Evolutionary conservation across 2,113 vertebrate species (phyloP).

Genomic region (Todiramphus saurophagus): DNA sequence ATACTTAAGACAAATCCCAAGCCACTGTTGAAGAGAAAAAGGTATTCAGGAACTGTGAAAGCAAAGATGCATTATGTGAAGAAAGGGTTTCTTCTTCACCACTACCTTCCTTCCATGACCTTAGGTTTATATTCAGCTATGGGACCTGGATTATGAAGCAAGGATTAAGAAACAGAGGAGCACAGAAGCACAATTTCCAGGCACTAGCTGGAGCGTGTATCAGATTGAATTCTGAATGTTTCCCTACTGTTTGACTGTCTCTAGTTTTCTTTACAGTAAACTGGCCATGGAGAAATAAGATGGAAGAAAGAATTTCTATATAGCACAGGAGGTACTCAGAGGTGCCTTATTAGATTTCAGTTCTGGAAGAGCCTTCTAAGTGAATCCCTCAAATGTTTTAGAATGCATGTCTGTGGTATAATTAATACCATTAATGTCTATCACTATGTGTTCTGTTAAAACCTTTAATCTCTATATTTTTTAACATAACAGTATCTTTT

Average conservation of each 20-base stretch:
- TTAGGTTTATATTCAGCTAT: neutral
- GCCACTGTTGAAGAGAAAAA: conserved; percentile 54
- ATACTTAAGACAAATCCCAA: conserved; percentile 79
- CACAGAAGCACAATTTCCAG: neutral
- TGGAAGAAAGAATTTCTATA: neutral
- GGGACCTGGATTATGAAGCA: neutral
- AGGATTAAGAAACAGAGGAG: neutral
- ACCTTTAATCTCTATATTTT: neutral
- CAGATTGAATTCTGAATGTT: neutral
- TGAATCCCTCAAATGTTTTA: neutral
- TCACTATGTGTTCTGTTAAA: neutral
- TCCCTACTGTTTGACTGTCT: neutral
- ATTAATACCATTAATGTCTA: neutral
- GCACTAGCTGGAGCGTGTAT: neutral
- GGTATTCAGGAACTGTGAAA: neutral
- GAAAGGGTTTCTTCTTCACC: neutral
- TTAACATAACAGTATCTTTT: neutral
- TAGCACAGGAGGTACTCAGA: neutral
- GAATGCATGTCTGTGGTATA: neutral
- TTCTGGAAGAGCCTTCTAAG: neutral
- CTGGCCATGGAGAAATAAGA: neutral
- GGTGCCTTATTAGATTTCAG: neutral
- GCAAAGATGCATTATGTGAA: neutral
- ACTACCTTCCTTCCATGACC: neutral
- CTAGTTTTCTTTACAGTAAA: neutral